Base-by-base conservation (phyloP, 1,140 invertebrate genomes). In the Rhopalosiphum maidis region DNA sequence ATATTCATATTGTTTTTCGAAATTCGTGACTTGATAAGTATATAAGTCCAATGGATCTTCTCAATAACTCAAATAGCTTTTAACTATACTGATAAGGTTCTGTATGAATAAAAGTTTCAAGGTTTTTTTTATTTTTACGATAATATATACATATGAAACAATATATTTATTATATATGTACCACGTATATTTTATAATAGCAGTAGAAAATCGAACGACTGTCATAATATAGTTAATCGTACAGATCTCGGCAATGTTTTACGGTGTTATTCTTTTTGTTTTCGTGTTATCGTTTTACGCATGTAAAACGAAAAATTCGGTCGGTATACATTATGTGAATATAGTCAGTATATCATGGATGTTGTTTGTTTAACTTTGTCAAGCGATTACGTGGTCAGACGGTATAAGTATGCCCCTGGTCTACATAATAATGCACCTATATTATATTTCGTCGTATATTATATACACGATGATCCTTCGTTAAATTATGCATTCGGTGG, bases 381-480 rank as follows among this genome's bases (percentile, higher is more conserved):
- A n/a, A 77, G n/a, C 4, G 60, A n/a, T 77, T 77, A 77, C 60
- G 60, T 77, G 60, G 60, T 77, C n/a, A 77, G 60, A 77, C n/a
- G 15, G 30, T 77, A n/a, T 77, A 77, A n/a, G 60, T 77, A 77
- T 77, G n/a, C 30, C 3, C 60, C 30, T 5, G 30, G 60, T 77
- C 60, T 35, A 77, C 60, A 77, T 77, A 77, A 77, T 77, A 77
- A 77, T 77, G 60, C 30, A n/a, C 60, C 60, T n/a, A 77, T 77
- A 77, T n/a, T 77, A 77, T n/a, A 77, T 68, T 68, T 68, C 60
- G 60, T 30, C 1, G 60, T 60, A n/a, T 68, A n/a, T 68, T 68
- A 68, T 68, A 15, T n/a, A 35, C 30, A 18, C 5, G 15, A 18
- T 5, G 15, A n/a, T 35, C n/a, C 18, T n/a, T 18, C 15, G 15